Evolutionary conservation across 2,113 vertebrate species (phyloP).

Genomic region (Cricetomys ansorgei): DNA sequence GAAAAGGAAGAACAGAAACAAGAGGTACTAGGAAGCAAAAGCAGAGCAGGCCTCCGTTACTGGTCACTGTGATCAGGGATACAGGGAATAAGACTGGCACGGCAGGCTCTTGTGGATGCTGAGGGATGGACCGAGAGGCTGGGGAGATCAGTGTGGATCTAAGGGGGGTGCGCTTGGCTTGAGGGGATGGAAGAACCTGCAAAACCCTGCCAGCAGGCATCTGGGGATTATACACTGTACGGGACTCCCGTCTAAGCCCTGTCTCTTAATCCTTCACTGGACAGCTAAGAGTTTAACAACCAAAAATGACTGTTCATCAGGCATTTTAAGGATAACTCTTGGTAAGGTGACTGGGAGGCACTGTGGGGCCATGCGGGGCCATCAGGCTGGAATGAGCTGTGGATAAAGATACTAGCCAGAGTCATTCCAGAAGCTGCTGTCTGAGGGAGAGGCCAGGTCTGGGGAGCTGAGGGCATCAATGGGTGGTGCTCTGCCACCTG

Average conservation of each 20-base stretch:
- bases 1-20: not conserved
- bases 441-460: not conserved
- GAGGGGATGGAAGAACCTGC: not conserved
- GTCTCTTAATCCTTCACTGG: not conserved
- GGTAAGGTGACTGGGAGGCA: not conserved
- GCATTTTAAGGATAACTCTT: not conserved
- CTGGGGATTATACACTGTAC: constrained; percentile 1
- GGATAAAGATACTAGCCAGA: not conserved
- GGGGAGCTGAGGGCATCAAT: not conserved
- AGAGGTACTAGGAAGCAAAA: not conserved
- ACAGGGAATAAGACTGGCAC: not conserved
- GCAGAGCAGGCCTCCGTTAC: not conserved
- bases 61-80: not conserved
- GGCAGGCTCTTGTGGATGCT: not conserved
- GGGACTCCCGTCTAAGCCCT: not conserved
- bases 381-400: not conserved
- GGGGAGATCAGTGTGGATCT: not conserved
- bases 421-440: not conserved
- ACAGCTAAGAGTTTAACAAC: not conserved
- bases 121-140: not conserved
- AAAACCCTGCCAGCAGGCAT: not conserved
- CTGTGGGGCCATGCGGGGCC: not conserved
- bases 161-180: not conserved
- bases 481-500: not conserved
- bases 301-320: not conserved